Base-by-base conservation (phyloP, 2,888 invertebrate genomes). In the Ceramica pisi region DNA sequence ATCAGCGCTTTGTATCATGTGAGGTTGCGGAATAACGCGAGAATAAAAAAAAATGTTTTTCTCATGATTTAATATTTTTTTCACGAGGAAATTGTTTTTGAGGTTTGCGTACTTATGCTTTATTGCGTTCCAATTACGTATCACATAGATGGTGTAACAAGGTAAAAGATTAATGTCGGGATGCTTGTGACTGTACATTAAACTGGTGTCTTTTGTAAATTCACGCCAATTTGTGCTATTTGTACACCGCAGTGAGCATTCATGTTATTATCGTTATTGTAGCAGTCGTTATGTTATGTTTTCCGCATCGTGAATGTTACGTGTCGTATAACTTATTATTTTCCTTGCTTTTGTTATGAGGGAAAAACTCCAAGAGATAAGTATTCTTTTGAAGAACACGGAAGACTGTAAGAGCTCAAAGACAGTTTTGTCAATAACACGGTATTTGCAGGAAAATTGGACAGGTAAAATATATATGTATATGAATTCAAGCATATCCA, bases 181-280 rank as follows among this genome's bases (percentile, higher is more conserved):
- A 6, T 56, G 56, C 12, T 35, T n/a, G 1, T n/a, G 56, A 56
- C 56, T 73, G 67, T 73, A 75, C 65, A 69, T 41, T 65, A n/a
- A 55, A 44, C 62, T 55, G 68, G 68, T 65, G 67, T 71, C 75
- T 83, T 83, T 75, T 81, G 65, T 78, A 63, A 81, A 75, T 78
- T 75, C 67, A 61, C 72, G 62, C 60, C 61, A 73, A 73, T 81
- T 78, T 81, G 62, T 81, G 66, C 41, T 69, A 66, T 76, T 53
- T 66, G 57, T 56, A 67, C 78, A 73, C 60, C 59, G 63, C 77
- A 72, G 48, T 76, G 72, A 81, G 69, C 81, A 78, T 48, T 78
- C 62, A 26, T 23, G 44, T 53, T 69, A 59, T 73, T 66, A 73
- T 73, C 51, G 68, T 68, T 73, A 68, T 69, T 81, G 19, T 76